Conservation (phyloP, 1,140 invertebrate genomes). For the Pseudomyrmex cubaensis region DNA sequence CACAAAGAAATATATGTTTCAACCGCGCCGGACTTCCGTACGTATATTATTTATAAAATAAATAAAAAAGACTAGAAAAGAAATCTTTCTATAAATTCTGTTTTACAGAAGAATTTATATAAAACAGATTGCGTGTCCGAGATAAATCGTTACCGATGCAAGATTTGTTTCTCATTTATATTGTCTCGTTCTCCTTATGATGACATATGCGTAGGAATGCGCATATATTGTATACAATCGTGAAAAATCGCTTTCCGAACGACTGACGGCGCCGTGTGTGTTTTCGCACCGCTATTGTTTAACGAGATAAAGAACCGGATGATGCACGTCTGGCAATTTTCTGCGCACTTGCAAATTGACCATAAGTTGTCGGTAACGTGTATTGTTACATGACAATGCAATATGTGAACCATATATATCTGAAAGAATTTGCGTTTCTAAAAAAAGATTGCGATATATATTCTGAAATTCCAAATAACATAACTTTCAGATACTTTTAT, state of each 20-base stretch:
- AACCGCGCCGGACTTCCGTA: not conserved
- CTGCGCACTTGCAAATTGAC: not conserved
- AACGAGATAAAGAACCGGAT: not conserved
- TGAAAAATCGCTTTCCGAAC: not conserved
- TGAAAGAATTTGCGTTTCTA: too few relatives aligned
- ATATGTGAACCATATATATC: not conserved
- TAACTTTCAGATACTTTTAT: too few relatives aligned
- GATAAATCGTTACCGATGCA: too few relatives aligned
- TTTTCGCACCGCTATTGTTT: not conserved
- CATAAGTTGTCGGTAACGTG: not conserved
- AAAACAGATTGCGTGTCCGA: too few relatives aligned
- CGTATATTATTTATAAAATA: not conserved
- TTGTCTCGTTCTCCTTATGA: not conserved
- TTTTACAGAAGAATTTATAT: too few relatives aligned
- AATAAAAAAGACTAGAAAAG: not conserved
- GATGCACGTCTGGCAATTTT: conserved; percentile 30
- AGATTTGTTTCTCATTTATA: not conserved
- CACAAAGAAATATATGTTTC: conserved; percentile 1
- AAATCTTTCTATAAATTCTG: too few relatives aligned
- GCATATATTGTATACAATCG: not conserved
- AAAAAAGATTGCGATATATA: too few relatives aligned
- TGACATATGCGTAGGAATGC: not conserved
- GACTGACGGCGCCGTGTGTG: not conserved
- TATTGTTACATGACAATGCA: not conserved
- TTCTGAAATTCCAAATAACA: too few relatives aligned